These are phyloP conservation scores for Eristalis intricaria DNA, from an alignment of 2,888 invertebrate genomes.

Conservation along the genomic window DNA sequence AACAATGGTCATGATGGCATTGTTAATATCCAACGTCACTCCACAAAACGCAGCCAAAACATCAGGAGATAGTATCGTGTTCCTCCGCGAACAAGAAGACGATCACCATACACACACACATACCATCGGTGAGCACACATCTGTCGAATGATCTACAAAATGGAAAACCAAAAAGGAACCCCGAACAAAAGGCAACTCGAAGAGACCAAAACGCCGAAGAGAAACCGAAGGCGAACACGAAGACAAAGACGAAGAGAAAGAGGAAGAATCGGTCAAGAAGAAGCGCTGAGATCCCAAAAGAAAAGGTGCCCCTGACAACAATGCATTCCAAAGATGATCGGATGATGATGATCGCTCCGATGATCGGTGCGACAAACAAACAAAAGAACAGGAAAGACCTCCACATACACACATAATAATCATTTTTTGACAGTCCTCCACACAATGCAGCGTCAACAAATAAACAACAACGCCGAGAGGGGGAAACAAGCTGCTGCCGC, in stretches of 20 bases:
- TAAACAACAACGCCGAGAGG: slow-evolving; percentile 45
- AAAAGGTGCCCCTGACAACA: slow-evolving; percentile 71
- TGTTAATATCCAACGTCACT: slow-evolving; percentile 66
- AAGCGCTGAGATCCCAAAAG: slow-evolving; percentile 54
- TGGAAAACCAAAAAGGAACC: not conserved
- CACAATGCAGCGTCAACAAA: slow-evolving; percentile 68
- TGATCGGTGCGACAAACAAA: slow-evolving; percentile 69
- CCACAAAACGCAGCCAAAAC: slow-evolving; percentile 37
- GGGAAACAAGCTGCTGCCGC: slow-evolving; percentile 33
- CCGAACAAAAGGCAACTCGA: slow-evolving; percentile 8
- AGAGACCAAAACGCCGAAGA: slow-evolving; percentile 14
- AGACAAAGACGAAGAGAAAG: not conserved
- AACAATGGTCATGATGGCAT: slow-evolving; percentile 61
- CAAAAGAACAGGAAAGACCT: slow-evolving; percentile 66
- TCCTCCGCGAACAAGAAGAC: not conserved
- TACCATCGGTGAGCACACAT: slow-evolving; percentile 60
- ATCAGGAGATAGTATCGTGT: slow-evolving; percentile 32
- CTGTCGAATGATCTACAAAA: slow-evolving; percentile 67
- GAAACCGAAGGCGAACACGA: not conserved
- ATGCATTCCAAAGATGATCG: slow-evolving; percentile 70
- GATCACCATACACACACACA: slow-evolving; percentile 14
- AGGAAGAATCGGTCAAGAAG: slow-evolving; percentile 23
- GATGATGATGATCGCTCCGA: slow-evolving; percentile 70
- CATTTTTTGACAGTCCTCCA: slow-evolving; percentile 66
- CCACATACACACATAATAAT: slow-evolving; percentile 61